Conservation (phyloP, 2,888 invertebrate species). For the Pachliopta kotzebuea region DNA sequence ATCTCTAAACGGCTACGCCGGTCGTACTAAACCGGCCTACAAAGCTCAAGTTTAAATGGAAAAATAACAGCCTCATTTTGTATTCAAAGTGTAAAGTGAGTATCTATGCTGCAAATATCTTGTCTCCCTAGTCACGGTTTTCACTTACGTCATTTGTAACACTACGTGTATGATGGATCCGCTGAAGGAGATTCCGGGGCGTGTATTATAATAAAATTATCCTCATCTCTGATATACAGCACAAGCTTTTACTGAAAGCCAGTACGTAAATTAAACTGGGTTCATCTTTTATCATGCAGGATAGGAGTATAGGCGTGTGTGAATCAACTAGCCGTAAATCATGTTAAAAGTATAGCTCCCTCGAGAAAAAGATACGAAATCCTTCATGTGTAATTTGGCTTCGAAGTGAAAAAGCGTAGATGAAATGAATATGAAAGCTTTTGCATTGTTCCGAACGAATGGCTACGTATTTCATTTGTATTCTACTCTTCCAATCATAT, state of each 20-base stretch:
- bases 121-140: conserved; percentile 5
- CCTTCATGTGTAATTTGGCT: conserved; percentile 20
- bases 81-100: conserved; percentile 17
- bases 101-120: neutral
- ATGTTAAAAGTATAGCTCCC: conserved; percentile 24
- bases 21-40: neutral
- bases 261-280: conserved; percentile 13
- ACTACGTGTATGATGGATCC: conserved; percentile 1
- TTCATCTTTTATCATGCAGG: conserved; percentile 17
- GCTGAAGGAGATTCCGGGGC: neutral
- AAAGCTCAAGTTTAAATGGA: conserved; percentile 15
- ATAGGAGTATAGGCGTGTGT: conserved; percentile 16
- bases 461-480: neutral
- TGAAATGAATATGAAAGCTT: conserved; percentile 2
- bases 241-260: conserved; percentile 9
- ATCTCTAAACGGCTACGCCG: neutral
- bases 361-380: conserved; percentile 22
- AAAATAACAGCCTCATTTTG: conserved; percentile 13
- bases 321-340: conserved; percentile 30
- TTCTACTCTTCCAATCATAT: neutral
- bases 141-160: conserved; percentile 13
- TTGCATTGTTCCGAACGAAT: conserved; percentile 1
- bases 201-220: conserved; percentile 13
- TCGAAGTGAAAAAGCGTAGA: conserved; percentile 1
- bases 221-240: neutral